Evolutionary conservation across 1,140 invertebrate genomes (phyloP), one percentile per base, ranked within the genome.

Genomic region (Zaprionus ornatus): DNA sequence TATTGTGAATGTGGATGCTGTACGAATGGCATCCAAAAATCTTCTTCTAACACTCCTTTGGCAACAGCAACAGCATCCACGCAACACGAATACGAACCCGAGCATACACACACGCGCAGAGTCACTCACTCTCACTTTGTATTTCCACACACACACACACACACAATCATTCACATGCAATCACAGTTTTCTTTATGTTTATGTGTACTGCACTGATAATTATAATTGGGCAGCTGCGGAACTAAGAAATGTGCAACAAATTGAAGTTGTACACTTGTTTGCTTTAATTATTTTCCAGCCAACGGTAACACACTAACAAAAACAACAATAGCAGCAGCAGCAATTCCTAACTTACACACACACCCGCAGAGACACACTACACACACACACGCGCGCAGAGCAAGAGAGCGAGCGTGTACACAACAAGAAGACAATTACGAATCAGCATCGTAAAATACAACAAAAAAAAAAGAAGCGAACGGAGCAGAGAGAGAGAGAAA

Each of bases 371-470:
- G 15, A 37, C 32, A 76, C 23, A 60, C 45, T 17, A 66, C 23
- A 32, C 35, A 55, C 45, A 68, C 62, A 45, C 52, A 77, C 57
- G 50, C 42, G 74, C 37, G 62, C 45, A 60, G 60, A 63, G 76
- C 52, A 37, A 65, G 73, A 78, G 70, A 79, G 74, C 60, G 70
- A 85, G 68, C 71, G 69, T 78, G 80, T 87, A 87, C 75, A 87
- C 84, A 87, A 88, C 74, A 80, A 79, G 80, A 80, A 79, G 80
- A 80, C 80, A 85, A 85, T 85, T 84, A 82, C 83, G 84, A 87
- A 86, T 82, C 82, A 85, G 82, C 82, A 86, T 87, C 83, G 82
- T 85, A 81, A 82, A 72, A 73, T 60, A 73, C 60, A 75, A 67
- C 37, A 74, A 74, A 74, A 77, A n/a, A n/a, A 77, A 68, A 70